Conservation (phyloP, 2,113 vertebrate species). For the Lagopus muta region DNA sequence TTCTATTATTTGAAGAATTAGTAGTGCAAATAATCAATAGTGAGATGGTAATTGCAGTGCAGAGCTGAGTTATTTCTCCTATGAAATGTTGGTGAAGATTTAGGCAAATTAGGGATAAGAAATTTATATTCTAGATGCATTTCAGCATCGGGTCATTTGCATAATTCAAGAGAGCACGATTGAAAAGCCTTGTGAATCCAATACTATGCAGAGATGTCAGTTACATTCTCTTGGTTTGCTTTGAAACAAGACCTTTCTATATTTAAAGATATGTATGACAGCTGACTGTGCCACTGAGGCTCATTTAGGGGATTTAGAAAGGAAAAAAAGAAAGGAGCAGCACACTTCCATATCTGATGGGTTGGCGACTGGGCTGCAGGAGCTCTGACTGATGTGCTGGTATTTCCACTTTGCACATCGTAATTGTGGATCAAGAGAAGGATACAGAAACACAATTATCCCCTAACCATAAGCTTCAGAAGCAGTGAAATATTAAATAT, state of each 20-base stretch:
- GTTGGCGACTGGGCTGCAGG: constrained; percentile 1
- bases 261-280: background rate
- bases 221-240: background rate
- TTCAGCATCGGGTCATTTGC: background rate
- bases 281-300: background rate
- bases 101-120: background rate
- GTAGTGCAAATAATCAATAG: background rate
- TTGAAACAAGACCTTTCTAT: background rate
- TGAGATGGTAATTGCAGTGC: background rate
- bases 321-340: background rate
- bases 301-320: background rate
- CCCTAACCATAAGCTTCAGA: background rate
- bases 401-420: constrained; percentile 19
- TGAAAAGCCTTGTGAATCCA: background rate
- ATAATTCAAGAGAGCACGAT: background rate
- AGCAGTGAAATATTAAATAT: background rate
- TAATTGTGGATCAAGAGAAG: background rate
- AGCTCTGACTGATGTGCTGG: constrained; percentile 7
- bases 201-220: background rate
- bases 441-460: background rate
- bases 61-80: background rate
- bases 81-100: background rate
- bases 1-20: background rate
- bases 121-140: background rate
- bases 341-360: background rate